phyloP scores from a whole-genome alignment of 2,113 vertebrate species.

The Arenaria interpres region DNA sequence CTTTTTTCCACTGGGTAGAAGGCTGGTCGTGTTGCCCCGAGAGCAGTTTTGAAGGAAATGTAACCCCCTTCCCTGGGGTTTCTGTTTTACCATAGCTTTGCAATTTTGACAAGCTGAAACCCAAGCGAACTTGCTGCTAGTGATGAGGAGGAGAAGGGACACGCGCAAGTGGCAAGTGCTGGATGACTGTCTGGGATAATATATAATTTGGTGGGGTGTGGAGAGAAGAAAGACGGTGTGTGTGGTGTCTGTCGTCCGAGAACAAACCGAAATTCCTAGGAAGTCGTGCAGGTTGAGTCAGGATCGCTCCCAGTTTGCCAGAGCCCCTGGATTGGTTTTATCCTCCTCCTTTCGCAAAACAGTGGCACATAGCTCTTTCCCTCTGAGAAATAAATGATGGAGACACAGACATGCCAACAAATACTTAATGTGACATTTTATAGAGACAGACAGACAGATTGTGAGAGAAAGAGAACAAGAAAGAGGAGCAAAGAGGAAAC shows the following conservation, averaged over 20 bases:
- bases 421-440: not conserved
- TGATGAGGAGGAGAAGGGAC: not conserved
- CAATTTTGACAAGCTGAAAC: not conserved
- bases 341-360: slow-evolving; percentile 8
- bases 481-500: slow-evolving; percentile 59
- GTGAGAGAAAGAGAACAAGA: slow-evolving; percentile 24
- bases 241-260: not conserved
- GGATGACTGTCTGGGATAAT: not conserved
- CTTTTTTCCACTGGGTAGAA: not conserved
- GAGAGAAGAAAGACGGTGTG: not conserved
- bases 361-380: slow-evolving; percentile 33
- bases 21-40: not conserved
- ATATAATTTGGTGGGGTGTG: not conserved
- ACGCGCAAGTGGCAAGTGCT: not conserved
- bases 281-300: not conserved
- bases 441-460: not conserved
- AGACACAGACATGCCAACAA: slow-evolving; percentile 6
- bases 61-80: not conserved
- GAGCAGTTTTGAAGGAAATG: not conserved
- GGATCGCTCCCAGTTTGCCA: not conserved
- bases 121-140: not conserved
- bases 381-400: slow-evolving; percentile 18
- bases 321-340: not conserved
- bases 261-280: not conserved
- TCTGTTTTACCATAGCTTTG: not conserved